Percentiles rank a stretch among this genome's conserved stretches.
phyloP scores from a whole-genome alignment of 2,888 invertebrate genomes.

The Drosophila basisetae region DNA sequence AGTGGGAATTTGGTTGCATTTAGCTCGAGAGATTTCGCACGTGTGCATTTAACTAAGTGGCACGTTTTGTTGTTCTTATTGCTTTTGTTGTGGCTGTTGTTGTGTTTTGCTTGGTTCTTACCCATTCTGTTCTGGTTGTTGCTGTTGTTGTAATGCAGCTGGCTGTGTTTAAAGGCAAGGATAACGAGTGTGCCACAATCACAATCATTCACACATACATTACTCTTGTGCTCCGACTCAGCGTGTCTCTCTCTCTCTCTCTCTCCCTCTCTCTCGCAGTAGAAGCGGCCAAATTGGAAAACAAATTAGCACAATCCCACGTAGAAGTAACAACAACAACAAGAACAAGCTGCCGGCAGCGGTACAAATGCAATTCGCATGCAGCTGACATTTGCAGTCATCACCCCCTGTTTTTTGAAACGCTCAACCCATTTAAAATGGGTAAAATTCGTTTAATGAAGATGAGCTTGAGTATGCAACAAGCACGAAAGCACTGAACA shows the following conservation, averaged over 20 bases:
- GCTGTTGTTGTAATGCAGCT: constrained; percentile 40
- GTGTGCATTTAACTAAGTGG: constrained; percentile 78
- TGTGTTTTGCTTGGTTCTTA: constrained; percentile 10
- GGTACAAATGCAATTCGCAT: constrained; percentile 47
- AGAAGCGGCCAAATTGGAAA: constrained; percentile 66
- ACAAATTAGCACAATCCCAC: constrained; percentile 75
- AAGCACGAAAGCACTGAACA: not conserved
- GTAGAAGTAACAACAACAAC: constrained; percentile 37
- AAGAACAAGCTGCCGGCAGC: constrained; percentile 40
- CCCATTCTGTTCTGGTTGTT: not conserved
- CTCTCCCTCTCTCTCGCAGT: constrained; percentile 6
- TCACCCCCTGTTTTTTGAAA: not conserved
- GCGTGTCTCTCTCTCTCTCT: not conserved
- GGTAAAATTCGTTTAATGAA: not conserved
- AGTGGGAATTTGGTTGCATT: constrained; percentile 60
- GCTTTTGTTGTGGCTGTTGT: not conserved
- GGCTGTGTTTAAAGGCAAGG: constrained; percentile 40
- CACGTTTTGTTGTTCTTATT: constrained; percentile 44
- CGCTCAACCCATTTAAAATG: not conserved
- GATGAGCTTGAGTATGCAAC: not conserved
- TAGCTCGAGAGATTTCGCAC: constrained; percentile 80
- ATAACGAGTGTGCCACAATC: constrained; percentile 45
- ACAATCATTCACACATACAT: constrained; percentile 12
- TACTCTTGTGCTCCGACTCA: not conserved
- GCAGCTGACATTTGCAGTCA: constrained; percentile 19